Evolutionary conservation across 2,113 vertebrate species (phyloP).

Genomic region (Megaleporinus macrocephalus): DNA sequence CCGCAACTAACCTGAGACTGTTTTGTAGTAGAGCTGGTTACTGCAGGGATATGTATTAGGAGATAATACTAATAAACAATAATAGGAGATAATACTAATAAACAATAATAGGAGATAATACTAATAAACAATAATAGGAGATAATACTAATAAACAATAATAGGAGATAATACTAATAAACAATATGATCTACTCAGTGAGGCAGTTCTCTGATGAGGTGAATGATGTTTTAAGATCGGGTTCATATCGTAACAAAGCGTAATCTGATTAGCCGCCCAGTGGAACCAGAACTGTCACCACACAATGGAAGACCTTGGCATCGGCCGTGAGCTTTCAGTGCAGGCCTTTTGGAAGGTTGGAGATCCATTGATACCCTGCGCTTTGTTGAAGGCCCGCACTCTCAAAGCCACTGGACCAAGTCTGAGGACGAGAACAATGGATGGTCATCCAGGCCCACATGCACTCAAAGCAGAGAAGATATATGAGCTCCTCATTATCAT

Average conservation of each 20-base stretch:
- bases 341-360: background rate
- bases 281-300: constrained; percentile 1
- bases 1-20: background rate
- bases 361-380: constrained; percentile 16
- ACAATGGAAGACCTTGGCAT: constrained; percentile 17
- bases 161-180: no score
- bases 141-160: no score
- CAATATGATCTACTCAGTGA: background rate
- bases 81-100: no score
- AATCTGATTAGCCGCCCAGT: constrained; percentile 8
- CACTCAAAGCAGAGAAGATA: constrained; percentile 7
- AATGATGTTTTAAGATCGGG: no score
- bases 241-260: background rate
- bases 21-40: no score
- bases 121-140: background rate
- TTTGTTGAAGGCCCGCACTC: constrained; percentile 1
- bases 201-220: background rate
- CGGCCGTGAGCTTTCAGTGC: background rate
- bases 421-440: constrained; percentile 17
- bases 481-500: constrained; percentile 1
- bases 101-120: no score
- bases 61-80: no score
- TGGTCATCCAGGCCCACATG: background rate
- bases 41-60: no score
- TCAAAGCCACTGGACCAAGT: constrained; percentile 10